These are phyloP conservation scores for Chymomyza fuscimana DNA, from an alignment of 2,888 invertebrate genomes.

Conservation along the genomic window DNA sequence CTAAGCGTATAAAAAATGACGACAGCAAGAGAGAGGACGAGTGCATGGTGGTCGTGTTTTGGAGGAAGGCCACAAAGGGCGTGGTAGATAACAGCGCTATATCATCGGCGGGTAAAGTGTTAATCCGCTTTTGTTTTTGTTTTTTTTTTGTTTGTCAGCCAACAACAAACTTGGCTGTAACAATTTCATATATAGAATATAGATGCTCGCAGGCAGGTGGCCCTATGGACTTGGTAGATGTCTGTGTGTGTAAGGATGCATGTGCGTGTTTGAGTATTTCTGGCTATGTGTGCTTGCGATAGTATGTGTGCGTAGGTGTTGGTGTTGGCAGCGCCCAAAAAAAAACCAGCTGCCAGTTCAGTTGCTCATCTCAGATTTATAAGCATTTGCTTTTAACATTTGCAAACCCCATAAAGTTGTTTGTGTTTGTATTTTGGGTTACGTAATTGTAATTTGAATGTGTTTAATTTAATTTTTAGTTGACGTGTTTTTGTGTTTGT, in stretches of 20 bases:
- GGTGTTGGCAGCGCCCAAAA: slow-evolving; percentile 42
- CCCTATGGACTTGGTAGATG: background rate
- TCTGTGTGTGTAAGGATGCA: background rate
- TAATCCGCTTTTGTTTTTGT: slow-evolving; percentile 65
- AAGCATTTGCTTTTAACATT: background rate
- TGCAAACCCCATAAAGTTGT: slow-evolving; percentile 7
- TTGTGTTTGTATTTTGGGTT: slow-evolving; percentile 39
- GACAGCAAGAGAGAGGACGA: slow-evolving; percentile 11
- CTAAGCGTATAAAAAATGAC: slow-evolving; percentile 43
- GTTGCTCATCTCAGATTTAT: slow-evolving; percentile 56
- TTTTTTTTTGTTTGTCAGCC: slow-evolving; percentile 28
- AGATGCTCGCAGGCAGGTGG: background rate
- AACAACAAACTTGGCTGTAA: slow-evolving; percentile 9
- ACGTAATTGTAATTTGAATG: slow-evolving; percentile 70
- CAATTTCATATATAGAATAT: background rate
- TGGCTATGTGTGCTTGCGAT: too few species aligned
- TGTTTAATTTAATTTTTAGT: slow-evolving; percentile 65
- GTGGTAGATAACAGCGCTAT: slow-evolving; percentile 32
- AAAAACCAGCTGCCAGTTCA: slow-evolving; percentile 24
- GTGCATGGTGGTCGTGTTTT: too few species aligned
- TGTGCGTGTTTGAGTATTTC: background rate
- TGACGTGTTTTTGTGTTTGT: slow-evolving; percentile 23
- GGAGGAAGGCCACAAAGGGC: background rate
- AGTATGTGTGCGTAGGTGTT: slow-evolving; percentile 16
- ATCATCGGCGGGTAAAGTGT: slow-evolving; percentile 65